Evolutionary conservation across 2,888 invertebrate genomes (phyloP).

Genomic region (Tetheella fluctuosa): DNA sequence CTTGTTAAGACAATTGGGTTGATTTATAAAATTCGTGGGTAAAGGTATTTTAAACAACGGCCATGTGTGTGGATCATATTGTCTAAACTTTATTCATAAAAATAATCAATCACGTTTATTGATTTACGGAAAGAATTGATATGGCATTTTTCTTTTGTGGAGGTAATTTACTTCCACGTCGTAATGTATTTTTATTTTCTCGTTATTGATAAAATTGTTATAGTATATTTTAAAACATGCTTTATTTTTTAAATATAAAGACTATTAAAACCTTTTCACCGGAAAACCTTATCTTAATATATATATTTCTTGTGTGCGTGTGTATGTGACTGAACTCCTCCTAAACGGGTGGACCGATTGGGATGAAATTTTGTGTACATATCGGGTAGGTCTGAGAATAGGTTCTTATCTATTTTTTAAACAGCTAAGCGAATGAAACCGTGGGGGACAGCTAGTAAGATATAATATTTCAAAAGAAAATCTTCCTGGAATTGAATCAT

Average conservation of each 20-base stretch:
- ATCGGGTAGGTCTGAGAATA: too few species aligned
- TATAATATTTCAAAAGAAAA: not conserved
- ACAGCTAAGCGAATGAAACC: too few species aligned
- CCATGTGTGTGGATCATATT: not conserved
- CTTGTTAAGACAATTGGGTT: conserved; percentile 31
- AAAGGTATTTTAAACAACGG: conserved; percentile 14
- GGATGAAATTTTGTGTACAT: too few species aligned
- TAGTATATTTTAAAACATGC: not conserved
- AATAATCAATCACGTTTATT: not conserved
- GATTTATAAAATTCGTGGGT: conserved; percentile 23
- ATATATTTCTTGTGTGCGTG: too few species aligned
- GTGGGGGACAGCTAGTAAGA: too few species aligned
- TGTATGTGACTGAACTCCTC: too few species aligned
- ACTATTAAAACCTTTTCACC: not conserved
- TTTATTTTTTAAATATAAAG: not conserved
- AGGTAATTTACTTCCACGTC: not conserved
- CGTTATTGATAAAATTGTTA: too few species aligned
- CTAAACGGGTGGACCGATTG: too few species aligned
- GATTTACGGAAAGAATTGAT: not conserved
- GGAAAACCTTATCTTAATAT: not conserved
- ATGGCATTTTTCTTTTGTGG: not conserved
- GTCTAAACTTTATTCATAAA: not conserved
- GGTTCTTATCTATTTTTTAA: too few species aligned
- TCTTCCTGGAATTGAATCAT: not conserved
- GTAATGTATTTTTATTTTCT: not conserved